A percentile compares a stretch with the other conserved stretches of the same genome.
These are phyloP conservation scores for Thunnus maccoyii DNA, from an alignment of 2,113 vertebrate genomes.

Conservation along the genomic window DNA sequence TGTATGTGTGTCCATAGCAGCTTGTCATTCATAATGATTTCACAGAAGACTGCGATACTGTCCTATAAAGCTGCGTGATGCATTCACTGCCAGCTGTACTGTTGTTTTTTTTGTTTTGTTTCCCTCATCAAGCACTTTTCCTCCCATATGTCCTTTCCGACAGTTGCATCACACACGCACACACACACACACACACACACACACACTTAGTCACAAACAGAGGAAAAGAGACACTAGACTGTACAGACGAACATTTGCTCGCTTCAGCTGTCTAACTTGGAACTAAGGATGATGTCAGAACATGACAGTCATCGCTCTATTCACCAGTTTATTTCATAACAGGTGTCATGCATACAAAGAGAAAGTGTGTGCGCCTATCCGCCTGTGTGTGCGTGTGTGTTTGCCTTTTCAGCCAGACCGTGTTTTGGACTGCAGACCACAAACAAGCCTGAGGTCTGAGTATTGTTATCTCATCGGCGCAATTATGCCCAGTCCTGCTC, in stretches of 20 bases:
- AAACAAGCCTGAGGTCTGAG: constrained; percentile 79
- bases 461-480: constrained; percentile 86
- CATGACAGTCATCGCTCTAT: constrained; percentile 48
- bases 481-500: constrained; percentile 75
- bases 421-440: constrained; percentile 77
- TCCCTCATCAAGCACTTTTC: constrained; percentile 7
- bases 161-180: constrained; percentile 24
- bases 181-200: not conserved
- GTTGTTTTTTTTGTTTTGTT: constrained; percentile 38
- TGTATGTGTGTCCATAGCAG: constrained; percentile 1
- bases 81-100: constrained; percentile 52
- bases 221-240: not conserved
- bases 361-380: constrained; percentile 54
- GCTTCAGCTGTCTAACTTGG: constrained; percentile 65
- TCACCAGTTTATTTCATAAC: constrained; percentile 64
- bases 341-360: constrained; percentile 75
- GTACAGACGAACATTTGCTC: constrained; percentile 52
- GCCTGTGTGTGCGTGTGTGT: constrained; percentile 14
- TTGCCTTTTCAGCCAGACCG: constrained; percentile 53
- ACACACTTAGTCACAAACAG: constrained; percentile 1
- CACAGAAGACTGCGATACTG: constrained; percentile 7
- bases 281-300: constrained; percentile 61
- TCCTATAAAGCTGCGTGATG: constrained; percentile 8
- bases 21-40: constrained; percentile 7
- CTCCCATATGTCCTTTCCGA: constrained; percentile 52